Base-by-base conservation (phyloP, 2,888 invertebrate genomes). In the Megalurothrips usitatus region DNA sequence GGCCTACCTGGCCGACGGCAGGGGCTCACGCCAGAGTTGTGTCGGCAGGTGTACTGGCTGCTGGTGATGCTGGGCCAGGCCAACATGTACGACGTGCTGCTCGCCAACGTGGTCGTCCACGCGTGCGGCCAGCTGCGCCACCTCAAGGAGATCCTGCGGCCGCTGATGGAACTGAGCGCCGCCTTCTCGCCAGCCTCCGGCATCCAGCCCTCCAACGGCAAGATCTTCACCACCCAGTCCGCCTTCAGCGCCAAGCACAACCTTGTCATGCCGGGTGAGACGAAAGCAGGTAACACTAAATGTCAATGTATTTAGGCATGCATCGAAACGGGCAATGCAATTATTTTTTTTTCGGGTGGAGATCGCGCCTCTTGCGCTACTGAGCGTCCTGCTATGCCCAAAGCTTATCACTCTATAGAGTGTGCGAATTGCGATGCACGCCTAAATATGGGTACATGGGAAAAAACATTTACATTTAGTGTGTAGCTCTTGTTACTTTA, bases 111-210 rank as follows among this genome's bases (percentile, higher is more conserved):
- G 94, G 85, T 95, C 84, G 92, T 95, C 82, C 95, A 94, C 85
- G 94, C 95, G 0, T 96, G 95, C 84, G 95, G 95, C 84, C 95
- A 96, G 86, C 88, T 96, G 82, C 93, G 94, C 86, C 95, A 96
- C 86, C 88, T 95, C 68, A 96, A 95, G 86, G 93, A 94, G 79
- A 95, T 95, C 83, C 93, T 96, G 93, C 94, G 94, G 84, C 95
- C 95, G 0, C 87, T 96, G 80, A 95, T 96, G 94, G 95, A 95
- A 85, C 89, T 95, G 4, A 95, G 95, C 43, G 94, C 95, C 0
- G 92, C 94, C 23, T 68, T 68, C 68, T 68, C 68, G 68, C 68
- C 68, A 23, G 68, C 68, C 68, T 68, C 68, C 23, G 68, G 68
- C 68, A 68, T 68, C 68, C 23, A n/a, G 68, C 68, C 68, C n/a